Evolutionary conservation across 64 coral and sea anemone genomes (phyloP).

Genomic region (Stichodactyla mertensii): DNA sequence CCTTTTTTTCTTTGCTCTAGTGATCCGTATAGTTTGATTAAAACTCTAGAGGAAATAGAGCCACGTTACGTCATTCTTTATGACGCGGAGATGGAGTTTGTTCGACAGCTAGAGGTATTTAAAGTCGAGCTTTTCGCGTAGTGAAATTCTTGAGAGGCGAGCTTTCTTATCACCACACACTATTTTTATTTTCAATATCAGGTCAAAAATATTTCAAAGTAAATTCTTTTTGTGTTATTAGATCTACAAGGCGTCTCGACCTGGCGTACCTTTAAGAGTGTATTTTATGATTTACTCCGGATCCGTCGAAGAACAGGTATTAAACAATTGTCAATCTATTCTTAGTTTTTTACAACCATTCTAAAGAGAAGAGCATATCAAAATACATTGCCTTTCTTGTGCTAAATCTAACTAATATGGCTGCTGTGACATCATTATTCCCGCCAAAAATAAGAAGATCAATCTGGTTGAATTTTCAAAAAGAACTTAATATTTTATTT

Average conservation of each 20-base stretch:
- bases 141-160: too few relatives aligned
- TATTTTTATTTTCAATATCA: too few relatives aligned
- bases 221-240: constrained; percentile 1
- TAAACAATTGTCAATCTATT: not conserved
- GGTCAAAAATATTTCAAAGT: too few relatives aligned
- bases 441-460: not conserved
- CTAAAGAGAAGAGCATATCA: not conserved
- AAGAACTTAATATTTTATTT: not conserved
- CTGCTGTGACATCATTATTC: not conserved
- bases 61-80: constrained; percentile 89
- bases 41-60: constrained; percentile 80
- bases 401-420: not conserved
- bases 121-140: too few relatives aligned
- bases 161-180: too few relatives aligned
- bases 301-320: constrained; percentile 96
- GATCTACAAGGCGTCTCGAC: constrained; percentile 92
- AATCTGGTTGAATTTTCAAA: not conserved
- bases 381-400: not conserved
- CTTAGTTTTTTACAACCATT: not conserved
- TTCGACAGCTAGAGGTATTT: constrained; percentile 83
- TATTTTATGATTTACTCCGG: constrained; percentile 97
- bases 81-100: constrained; percentile 94
- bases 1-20: constrained; percentile 35
- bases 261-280: constrained; percentile 82
- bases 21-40: constrained; percentile 88